These are phyloP conservation scores for Eretmocerus hayati DNA, from an alignment of 2,888 invertebrate genomes.

Conservation along the genomic window DNA sequence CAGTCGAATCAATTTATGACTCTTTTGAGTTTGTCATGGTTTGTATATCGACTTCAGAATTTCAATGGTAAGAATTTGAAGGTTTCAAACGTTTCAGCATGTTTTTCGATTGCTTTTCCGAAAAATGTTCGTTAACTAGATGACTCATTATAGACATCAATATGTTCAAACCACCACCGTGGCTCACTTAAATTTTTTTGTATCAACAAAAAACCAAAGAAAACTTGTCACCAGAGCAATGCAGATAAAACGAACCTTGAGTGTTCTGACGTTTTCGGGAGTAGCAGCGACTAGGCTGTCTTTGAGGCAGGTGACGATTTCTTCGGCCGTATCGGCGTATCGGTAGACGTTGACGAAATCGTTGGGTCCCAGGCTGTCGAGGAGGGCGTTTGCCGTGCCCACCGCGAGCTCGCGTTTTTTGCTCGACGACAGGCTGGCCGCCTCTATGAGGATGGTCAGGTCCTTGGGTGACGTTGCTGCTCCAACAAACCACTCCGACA, in stretches of 20 bases:
- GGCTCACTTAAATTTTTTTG: no score
- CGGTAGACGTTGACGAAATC: conserved; percentile 94
- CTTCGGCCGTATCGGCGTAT: conserved; percentile 77
- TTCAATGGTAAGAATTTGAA: no score
- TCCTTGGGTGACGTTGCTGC: conserved; percentile 97
- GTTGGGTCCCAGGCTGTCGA: conserved; percentile 92
- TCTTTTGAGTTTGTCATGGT: no score
- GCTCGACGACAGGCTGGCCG: conserved; percentile 77
- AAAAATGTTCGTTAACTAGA: no score
- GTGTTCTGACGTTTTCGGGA: conserved; percentile 72
- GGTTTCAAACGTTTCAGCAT: no score
- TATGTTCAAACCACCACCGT: no score
- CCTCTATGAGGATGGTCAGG: conserved; percentile 88
- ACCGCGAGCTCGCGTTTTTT: conserved; percentile 78
- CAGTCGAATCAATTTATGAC: no score
- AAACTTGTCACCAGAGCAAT: no score
- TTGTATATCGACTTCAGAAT: no score
- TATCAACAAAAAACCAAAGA: no score
- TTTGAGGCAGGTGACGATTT: conserved; percentile 84
- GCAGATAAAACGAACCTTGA: conserved; percentile 65
- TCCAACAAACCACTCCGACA: conserved; percentile 92
- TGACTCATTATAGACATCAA: no score
- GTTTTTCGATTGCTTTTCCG: no score
- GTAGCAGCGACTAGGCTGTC: conserved; percentile 82
- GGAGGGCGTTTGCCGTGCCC: conserved; percentile 78